Conservation (phyloP, 1,140 invertebrate species). For the Hestina assimilis region DNA sequence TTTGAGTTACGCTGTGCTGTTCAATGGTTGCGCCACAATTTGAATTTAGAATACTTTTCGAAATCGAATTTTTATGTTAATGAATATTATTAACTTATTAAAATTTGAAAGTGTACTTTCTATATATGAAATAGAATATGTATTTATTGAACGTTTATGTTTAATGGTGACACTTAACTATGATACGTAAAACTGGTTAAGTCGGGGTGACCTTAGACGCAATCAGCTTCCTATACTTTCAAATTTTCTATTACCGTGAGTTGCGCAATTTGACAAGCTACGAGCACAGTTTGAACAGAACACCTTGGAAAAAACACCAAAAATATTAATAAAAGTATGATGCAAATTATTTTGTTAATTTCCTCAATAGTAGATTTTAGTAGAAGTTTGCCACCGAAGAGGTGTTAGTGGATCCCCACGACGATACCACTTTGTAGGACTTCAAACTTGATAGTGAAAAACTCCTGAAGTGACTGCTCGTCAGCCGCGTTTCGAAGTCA, state of each 20-base stretch:
- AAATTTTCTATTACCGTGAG: conserved; percentile 48
- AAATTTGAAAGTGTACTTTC: conserved; percentile 10
- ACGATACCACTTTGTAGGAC: too few relatives aligned
- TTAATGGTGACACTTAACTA: conserved; percentile 11
- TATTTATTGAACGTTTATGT: conserved; percentile 5
- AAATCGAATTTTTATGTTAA: conserved; percentile 16
- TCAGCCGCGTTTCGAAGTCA: too few relatives aligned
- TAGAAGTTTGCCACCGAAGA: too few relatives aligned
- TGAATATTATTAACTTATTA: background rate
- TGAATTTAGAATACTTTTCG: conserved; percentile 10
- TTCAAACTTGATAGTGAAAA: too few relatives aligned
- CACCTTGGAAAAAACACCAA: too few relatives aligned
- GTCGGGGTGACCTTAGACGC: conserved; percentile 49
- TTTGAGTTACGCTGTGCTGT: too few relatives aligned
- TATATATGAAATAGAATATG: conserved; percentile 15
- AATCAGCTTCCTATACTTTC: conserved; percentile 64
- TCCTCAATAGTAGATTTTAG: too few relatives aligned
- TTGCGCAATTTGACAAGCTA: conserved; percentile 49
- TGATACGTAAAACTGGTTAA: conserved; percentile 15
- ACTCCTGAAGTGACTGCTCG: too few relatives aligned
- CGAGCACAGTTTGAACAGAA: conserved; percentile 28
- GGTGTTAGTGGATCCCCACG: too few relatives aligned
- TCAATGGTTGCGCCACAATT: too few relatives aligned
- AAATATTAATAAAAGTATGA: too few relatives aligned
- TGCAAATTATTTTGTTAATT: too few relatives aligned